These are phyloP conservation scores for Thalassaphorura encarpata DNA, from an alignment of 1,140 invertebrate species.

Conservation along the genomic window DNA sequence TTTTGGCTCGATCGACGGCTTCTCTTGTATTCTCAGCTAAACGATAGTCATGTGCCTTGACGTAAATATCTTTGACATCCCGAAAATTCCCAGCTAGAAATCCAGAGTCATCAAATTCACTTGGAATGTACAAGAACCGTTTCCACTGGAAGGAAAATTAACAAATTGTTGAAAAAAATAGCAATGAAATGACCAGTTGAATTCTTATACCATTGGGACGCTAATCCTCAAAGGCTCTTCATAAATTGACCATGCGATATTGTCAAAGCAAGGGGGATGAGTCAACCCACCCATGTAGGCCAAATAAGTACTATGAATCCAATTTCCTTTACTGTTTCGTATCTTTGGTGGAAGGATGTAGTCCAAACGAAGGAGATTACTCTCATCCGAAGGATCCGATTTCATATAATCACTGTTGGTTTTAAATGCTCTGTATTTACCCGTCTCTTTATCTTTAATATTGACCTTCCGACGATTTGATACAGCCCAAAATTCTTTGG, in stretches of 20 bases:
- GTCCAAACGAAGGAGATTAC: neutral
- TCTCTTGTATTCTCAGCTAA: too few species aligned
- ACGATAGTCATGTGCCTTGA: too few species aligned
- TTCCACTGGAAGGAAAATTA: slow-evolving; percentile 2
- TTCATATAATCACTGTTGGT: neutral
- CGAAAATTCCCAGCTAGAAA: slow-evolving; percentile 3
- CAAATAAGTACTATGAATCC: neutral
- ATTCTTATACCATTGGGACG: too few species aligned
- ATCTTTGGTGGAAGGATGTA: neutral
- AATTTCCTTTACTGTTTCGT: neutral
- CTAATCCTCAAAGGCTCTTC: neutral
- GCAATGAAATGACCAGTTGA: neutral
- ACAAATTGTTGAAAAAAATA: neutral
- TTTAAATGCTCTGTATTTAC: neutral
- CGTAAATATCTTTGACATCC: neutral
- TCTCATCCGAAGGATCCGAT: neutral
- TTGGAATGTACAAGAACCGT: slow-evolving; percentile 8
- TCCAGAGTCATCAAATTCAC: slow-evolving; percentile 9
- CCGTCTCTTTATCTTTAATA: neutral
- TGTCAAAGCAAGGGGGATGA: slow-evolving; percentile 7
- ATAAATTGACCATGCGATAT: slow-evolving; percentile 2
- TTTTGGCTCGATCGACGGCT: too few species aligned
- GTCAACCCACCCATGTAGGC: slow-evolving; percentile 2
- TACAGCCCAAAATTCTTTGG: neutral
- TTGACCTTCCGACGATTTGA: too few species aligned